Percentiles rank a stretch among this genome's conserved stretches.
Conservation (phyloP, 2,797 vertebrate species). For the Psittacula derbiana region DNA sequence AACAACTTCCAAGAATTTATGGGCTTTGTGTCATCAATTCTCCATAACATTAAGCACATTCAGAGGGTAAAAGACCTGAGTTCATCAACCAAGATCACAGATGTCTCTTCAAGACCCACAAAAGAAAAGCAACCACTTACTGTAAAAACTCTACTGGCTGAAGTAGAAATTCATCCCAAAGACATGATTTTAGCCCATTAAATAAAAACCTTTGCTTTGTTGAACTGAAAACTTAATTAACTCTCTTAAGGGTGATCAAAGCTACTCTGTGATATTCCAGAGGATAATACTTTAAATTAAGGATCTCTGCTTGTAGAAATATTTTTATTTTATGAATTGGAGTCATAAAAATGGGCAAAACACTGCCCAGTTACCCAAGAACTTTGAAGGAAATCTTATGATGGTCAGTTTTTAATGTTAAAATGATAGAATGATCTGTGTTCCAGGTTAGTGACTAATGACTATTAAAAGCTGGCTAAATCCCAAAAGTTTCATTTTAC, state of each 20-base stretch:
- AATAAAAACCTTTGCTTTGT: not conserved
- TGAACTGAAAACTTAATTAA: not conserved
- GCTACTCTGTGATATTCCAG: not conserved
- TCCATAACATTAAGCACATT: not conserved
- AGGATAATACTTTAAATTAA: not conserved
- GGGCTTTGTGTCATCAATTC: not conserved
- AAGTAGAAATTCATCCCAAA: not conserved
- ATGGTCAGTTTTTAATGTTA: constrained; percentile 17
- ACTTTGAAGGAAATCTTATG: not conserved
- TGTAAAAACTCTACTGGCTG: not conserved
- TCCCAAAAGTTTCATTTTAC: not conserved
- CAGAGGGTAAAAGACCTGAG: not conserved
- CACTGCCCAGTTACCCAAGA: not conserved
- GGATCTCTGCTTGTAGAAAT: not conserved
- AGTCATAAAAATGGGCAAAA: not conserved
- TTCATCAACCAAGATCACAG: not conserved
- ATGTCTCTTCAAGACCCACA: not conserved
- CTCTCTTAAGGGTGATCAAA: not conserved
- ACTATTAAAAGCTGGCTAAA: not conserved
- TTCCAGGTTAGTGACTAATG: not conserved
- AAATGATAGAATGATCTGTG: not conserved
- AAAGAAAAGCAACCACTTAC: not conserved
- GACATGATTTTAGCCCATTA: not conserved
- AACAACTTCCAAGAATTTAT: not conserved
- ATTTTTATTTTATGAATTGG: not conserved